Evolutionary conservation across 2,888 invertebrate species (phyloP), one percentile per base, ranked within the genome.

Genomic region (Ennomos erosarius): DNA sequence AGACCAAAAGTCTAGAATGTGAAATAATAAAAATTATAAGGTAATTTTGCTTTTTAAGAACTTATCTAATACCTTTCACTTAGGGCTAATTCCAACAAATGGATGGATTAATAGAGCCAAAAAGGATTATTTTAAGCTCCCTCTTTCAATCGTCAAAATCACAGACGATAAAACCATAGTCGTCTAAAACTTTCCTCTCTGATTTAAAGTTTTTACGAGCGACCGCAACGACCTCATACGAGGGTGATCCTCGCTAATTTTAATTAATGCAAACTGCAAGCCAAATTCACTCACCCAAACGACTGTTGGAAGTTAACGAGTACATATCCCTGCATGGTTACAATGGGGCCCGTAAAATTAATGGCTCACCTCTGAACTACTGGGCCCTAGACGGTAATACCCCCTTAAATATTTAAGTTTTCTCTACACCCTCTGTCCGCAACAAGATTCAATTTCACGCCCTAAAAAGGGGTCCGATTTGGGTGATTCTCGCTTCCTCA

Each of bases 381-480:
- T 78, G 80, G 76, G 79, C 85, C 84, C 85, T 73, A 75, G 83
- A 84, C 84, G 84, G 86, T 87, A 87, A 88, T 88, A 87, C 81
- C 81, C 86, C 82, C 87, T 85, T 85, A 91, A 91, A 92, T 91
- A 90, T 91, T 91, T 91, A 89, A 92, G 90, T 90, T 90, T 88
- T 82, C 86, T 74, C 75, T 79, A 75, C 85, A 81, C 89, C 90
- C 90, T 87, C 79, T 81, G 74, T 76, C 88, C 88, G 84, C 87
- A 90, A 90, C 91, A 91, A 87, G 90, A 92, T 92, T 92, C 91
- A 92, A 92, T 92, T 91, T 91, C 87, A 90, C 90, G 88, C 89
- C 88, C 84, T 79, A 80, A 84, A 89, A 90, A 88, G 87, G 89
- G 90, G 85, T 85, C 82, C 79, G 77, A 73, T 84, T 81, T 81